Evolutionary conservation across 2,888 invertebrate genomes (phyloP).

Genomic region (Rhingia campestris): DNA sequence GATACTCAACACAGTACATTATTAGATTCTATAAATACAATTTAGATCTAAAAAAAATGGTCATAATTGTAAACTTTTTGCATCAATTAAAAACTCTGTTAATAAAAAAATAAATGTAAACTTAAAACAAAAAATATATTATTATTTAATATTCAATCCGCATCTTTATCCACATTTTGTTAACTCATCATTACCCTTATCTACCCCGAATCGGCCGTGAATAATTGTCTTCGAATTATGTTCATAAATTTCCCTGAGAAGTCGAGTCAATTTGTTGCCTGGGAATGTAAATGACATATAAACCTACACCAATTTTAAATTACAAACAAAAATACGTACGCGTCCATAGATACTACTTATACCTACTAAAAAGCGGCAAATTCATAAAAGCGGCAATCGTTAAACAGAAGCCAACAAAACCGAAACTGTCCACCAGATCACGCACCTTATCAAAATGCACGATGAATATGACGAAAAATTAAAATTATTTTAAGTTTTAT

Average conservation of each 20-base stretch:
- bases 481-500: conserved; percentile 73
- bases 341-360: background rate
- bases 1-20: too few relatives aligned
- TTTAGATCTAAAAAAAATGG: too few relatives aligned
- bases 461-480: conserved; percentile 72
- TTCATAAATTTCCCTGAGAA: conserved; percentile 62
- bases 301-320: background rate
- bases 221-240: conserved; percentile 58
- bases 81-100: too few relatives aligned
- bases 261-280: background rate
- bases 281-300: conserved; percentile 23
- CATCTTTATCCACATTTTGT: conserved; percentile 13
- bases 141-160: conserved; percentile 18
- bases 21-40: too few relatives aligned
- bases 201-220: conserved; percentile 22
- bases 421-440: conserved; percentile 34
- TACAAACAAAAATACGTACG: conserved; percentile 14
- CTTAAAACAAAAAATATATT: too few relatives aligned
- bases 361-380: conserved; percentile 1
- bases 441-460: conserved; percentile 73
- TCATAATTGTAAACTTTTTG: too few relatives aligned
- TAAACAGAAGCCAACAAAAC: conserved; percentile 1
- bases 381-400: conserved; percentile 43
- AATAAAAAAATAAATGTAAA: too few relatives aligned
- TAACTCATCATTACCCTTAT: conserved; percentile 21